A percentile compares a stretch with the other conserved stretches of the same genome.
phyloP scores from a whole-genome alignment of 2,797 vertebrate genomes.

The Enoplosus armatus region DNA sequence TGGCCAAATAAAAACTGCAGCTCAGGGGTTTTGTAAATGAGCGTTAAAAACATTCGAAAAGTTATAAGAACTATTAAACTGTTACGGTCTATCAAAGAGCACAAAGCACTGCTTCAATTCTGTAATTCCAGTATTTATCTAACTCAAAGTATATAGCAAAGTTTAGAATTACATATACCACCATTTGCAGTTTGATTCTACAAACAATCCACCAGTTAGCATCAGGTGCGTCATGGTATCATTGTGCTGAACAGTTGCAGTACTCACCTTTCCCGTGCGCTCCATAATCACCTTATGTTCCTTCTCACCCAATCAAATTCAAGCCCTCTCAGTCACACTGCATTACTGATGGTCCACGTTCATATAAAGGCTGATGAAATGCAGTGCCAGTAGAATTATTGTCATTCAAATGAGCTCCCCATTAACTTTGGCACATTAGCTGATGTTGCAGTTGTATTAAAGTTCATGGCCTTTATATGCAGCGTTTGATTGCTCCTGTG shows the following conservation, averaged over 20 bases:
- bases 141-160: too few species aligned
- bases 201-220: not conserved
- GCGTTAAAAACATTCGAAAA: too few species aligned
- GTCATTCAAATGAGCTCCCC: slow-evolving; percentile 68
- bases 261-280: slow-evolving; percentile 58
- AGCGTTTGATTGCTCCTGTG: not conserved
- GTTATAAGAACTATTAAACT: too few species aligned
- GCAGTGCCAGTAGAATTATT: slow-evolving; percentile 61
- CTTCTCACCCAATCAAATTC: slow-evolving; percentile 49
- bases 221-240: not conserved
- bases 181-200: not conserved
- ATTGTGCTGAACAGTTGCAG: not conserved
- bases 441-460: slow-evolving; percentile 63
- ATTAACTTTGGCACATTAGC: slow-evolving; percentile 54
- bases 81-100: too few species aligned
- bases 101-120: too few species aligned
- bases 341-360: slow-evolving; percentile 36
- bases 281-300: slow-evolving; percentile 57
- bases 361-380: slow-evolving; percentile 69
- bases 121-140: too few species aligned
- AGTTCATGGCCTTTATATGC: slow-evolving; percentile 15
- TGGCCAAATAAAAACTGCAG: not conserved
- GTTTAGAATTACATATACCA: not conserved
- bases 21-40: not conserved
- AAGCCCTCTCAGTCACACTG: slow-evolving; percentile 12